A percentile compares a stretch with the other conserved stretches of the same genome.
phyloP scores from a whole-genome alignment of 1,140 invertebrate genomes.

The Paraescarpia echinospica region DNA sequence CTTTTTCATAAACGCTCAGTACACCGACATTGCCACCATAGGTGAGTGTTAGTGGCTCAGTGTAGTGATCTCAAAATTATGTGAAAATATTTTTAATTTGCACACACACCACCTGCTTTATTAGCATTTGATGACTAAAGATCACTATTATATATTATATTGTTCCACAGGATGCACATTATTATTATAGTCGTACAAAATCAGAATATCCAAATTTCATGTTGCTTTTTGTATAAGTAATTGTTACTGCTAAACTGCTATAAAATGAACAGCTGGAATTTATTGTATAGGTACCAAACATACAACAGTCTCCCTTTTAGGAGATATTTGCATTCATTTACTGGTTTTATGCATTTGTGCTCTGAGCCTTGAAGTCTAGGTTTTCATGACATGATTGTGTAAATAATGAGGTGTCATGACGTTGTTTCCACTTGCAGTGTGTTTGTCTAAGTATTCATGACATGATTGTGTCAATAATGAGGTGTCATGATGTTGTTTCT shows the following conservation, averaged over 20 bases:
- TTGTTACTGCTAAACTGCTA: too few relatives aligned
- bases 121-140: too few relatives aligned
- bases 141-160: too few relatives aligned
- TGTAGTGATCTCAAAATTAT: too few relatives aligned
- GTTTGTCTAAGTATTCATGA: conserved; percentile 87
- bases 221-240: too few relatives aligned
- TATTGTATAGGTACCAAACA: background rate
- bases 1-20: conserved; percentile 90
- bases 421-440: conserved; percentile 64
- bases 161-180: too few relatives aligned
- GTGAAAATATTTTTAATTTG: too few relatives aligned
- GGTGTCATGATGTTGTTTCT: background rate
- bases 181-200: conserved; percentile 8
- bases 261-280: background rate
- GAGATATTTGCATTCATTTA: background rate
- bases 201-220: too few relatives aligned
- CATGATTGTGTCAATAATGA: background rate
- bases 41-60: too few relatives aligned
- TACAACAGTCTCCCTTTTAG: background rate
- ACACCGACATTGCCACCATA: conserved; percentile 90
- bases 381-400: too few relatives aligned
- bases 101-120: too few relatives aligned
- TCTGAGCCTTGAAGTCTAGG: background rate
- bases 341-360: background rate
- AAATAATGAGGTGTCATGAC: too few relatives aligned